phyloP scores from a whole-genome alignment of 2,888 invertebrate species.

The Panzeria rudis region DNA sequence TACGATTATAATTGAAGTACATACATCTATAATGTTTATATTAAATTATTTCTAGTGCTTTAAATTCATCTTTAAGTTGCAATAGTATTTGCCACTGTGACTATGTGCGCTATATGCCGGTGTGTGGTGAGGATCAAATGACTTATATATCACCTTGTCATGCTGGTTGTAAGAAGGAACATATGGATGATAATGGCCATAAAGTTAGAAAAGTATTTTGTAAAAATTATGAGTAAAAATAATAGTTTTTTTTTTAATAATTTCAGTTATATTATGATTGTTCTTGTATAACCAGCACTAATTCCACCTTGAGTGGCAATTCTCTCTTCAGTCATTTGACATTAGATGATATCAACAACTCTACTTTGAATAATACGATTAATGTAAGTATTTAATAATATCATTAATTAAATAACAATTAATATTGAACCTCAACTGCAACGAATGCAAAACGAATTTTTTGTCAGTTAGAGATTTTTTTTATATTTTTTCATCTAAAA shows the following conservation, averaged over 20 bases:
- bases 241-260: background rate
- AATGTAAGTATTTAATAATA: slow-evolving; percentile 39
- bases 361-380: slow-evolving; percentile 11
- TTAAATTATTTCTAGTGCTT: slow-evolving; percentile 59
- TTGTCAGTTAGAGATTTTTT: no score
- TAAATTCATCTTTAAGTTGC: slow-evolving; percentile 82
- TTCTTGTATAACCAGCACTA: slow-evolving; percentile 69
- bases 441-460: no score
- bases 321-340: slow-evolving; percentile 27
- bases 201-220: slow-evolving; percentile 77
- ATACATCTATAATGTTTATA: background rate
- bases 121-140: slow-evolving; percentile 87
- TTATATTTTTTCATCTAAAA: no score
- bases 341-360: slow-evolving; percentile 18
- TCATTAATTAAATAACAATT: no score
- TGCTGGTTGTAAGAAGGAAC: slow-evolving; percentile 87
- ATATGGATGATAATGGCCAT: slow-evolving; percentile 79
- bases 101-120: slow-evolving; percentile 88
- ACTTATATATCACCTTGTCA: slow-evolving; percentile 91
- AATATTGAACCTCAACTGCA: no score
- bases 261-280: slow-evolving; percentile 74
- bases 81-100: slow-evolving; percentile 88
- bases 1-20: no score
- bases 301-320: slow-evolving; percentile 3
- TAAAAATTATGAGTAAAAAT: background rate